These are phyloP conservation scores for Onychomys arenicola DNA, from an alignment of 2,797 vertebrate species.

Conservation along the genomic window DNA sequence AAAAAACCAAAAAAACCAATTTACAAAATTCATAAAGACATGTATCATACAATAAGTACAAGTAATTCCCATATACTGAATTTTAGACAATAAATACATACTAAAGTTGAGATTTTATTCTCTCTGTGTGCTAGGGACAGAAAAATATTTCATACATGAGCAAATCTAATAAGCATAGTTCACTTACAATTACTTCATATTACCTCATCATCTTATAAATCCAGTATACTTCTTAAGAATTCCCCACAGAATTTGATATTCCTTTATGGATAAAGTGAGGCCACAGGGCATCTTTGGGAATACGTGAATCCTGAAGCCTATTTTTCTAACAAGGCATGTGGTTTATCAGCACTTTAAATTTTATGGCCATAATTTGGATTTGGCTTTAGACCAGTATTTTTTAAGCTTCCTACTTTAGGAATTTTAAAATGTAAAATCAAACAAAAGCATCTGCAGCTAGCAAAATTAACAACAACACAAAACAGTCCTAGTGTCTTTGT, in stretches of 20 bases:
- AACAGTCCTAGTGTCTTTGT: background rate
- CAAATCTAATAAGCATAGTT: background rate
- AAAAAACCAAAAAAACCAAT: too few relatives aligned
- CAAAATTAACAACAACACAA: background rate
- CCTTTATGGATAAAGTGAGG: background rate
- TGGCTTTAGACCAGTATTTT: background rate
- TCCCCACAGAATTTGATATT: background rate
- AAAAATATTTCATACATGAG: background rate
- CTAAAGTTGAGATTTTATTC: background rate
- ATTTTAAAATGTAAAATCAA: background rate
- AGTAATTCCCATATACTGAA: background rate
- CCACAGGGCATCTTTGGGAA: background rate
- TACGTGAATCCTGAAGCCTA: background rate
- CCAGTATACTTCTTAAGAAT: background rate
- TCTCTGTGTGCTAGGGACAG: background rate
- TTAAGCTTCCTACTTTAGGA: background rate
- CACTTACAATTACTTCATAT: background rate
- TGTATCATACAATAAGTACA: background rate
- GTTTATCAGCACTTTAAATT: background rate
- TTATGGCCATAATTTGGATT: background rate
- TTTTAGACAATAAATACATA: background rate
- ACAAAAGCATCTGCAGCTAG: background rate
- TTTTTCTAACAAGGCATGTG: accelerated
- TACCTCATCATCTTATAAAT: background rate
- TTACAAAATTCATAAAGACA: background rate